Percentiles rank a stretch among this genome's conserved stretches.
phyloP scores from a whole-genome alignment of 35 echinoderm and acorn worm species.

The Stichopus chloronotus region DNA sequence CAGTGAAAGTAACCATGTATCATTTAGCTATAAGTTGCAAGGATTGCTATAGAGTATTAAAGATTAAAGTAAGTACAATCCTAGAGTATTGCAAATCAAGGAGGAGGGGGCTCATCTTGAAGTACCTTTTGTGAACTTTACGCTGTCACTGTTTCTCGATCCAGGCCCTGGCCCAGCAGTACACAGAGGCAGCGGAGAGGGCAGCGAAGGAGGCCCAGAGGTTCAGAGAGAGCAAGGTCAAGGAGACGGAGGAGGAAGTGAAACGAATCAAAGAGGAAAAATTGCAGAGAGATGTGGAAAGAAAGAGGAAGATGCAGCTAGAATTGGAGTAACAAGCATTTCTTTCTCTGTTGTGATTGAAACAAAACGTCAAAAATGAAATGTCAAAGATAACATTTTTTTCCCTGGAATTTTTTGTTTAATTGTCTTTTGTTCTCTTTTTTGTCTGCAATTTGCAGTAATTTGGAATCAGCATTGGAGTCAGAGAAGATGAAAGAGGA shows the following conservation, averaged over 20 bases:
- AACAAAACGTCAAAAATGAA: not conserved
- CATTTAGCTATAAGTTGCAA: no score
- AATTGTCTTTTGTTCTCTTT: not conserved
- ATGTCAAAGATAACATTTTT: not conserved
- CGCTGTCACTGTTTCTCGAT: not conserved
- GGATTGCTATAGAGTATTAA: no score
- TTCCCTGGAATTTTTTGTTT: not conserved
- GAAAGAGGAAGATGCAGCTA: constrained; percentile 77
- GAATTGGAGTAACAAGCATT: constrained; percentile 70
- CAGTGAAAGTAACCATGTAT: no score
- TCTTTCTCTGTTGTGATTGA: not conserved
- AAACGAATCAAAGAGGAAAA: constrained; percentile 92
- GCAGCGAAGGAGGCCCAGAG: constrained; percentile 80
- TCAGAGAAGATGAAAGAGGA: constrained; percentile 10
- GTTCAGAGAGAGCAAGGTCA: constrained; percentile 88
- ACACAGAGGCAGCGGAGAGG: constrained; percentile 82
- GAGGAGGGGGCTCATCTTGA: no score
- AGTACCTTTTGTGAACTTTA: no score
- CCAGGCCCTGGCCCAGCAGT: constrained; percentile 78
- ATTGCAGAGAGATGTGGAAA: constrained; percentile 74
- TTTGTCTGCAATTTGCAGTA: not conserved
- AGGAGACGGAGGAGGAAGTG: constrained; percentile 71
- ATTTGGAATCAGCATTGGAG: not conserved
- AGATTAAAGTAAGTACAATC: no score
- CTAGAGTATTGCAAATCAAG: no score